Base-by-base conservation (phyloP, 2,797 vertebrate genomes). In the Chelon labrosus region DNA sequence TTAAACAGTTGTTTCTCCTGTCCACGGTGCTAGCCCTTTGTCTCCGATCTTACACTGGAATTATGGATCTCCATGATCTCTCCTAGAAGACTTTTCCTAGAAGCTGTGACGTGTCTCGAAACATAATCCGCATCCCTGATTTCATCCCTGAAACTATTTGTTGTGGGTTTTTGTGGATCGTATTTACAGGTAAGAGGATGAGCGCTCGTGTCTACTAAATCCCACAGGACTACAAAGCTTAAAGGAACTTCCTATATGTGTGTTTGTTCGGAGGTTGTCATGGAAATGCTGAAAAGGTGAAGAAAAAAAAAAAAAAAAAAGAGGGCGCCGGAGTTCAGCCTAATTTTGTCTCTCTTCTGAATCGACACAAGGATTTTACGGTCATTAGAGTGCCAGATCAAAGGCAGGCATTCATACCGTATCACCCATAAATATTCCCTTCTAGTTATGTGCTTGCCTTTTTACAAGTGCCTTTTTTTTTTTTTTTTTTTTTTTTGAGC, bases 361-460 rank as follows among this genome's bases (percentile, higher is more conserved):
- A 84, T 82, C 49, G 46, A 89, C 81, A 89, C 85, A 87, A 92
- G 91, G 87, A 89, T 84, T 80, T 82, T 77, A 74, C 79, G 84
- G 79, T 91, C 85, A 91, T 92, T 88, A 90, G 81, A 62, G 63
- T 38, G 51, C 47, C 67, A 73, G 85, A 91, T 91, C 86, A 91
- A 93, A 92, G 86, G 79, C 65, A 41, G 50, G 60, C 47, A 75
- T 73, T 75, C 56, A 53, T 50, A 78, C 57, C 56, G 10, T 61
- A 86, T 85, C 65, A 73, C 42, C 63, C 74, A 89, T 88, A 88
- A 88, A 93, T 87, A 93, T 90, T 92, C 70, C 77, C 73, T 84
- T 77, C 55, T 74, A 79, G 70, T 77, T 61, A 73, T 68, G 25
- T 38, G 41, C 52, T 62, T 2, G 56, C 67, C 46, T 61, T 75